These are phyloP conservation scores for Hemicordylus capensis DNA, from an alignment of 2,113 vertebrate species.

Conservation along the genomic window DNA sequence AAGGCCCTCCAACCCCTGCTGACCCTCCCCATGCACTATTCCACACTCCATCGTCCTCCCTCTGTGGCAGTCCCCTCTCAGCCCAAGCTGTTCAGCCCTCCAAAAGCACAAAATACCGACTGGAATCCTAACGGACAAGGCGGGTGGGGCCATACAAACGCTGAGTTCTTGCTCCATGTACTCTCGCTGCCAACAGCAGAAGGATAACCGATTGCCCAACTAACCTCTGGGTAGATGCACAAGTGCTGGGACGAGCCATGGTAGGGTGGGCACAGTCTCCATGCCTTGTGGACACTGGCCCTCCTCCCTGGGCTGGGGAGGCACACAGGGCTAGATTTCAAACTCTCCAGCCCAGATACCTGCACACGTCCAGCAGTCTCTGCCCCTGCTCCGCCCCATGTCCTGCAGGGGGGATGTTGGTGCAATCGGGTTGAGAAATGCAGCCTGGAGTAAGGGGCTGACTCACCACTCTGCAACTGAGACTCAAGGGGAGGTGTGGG, in stretches of 20 bases:
- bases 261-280: background rate
- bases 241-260: conserved; percentile 14
- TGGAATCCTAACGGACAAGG: background rate
- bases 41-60: background rate
- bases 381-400: background rate
- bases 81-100: background rate
- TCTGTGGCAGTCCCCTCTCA: background rate
- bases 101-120: background rate
- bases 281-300: background rate
- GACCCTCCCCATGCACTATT: background rate
- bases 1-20: background rate
- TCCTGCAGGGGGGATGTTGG: background rate
- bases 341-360: background rate
- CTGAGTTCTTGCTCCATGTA: background rate
- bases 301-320: background rate
- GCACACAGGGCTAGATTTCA: background rate
- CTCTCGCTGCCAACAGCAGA: background rate
- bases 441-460: background rate
- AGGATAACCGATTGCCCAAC: background rate
- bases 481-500: background rate
- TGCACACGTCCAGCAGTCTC: background rate
- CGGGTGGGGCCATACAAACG: background rate
- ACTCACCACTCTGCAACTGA: conserved; percentile 11
- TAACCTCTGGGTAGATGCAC: conserved; percentile 3
- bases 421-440: conserved; percentile 9